A percentile compares a stretch with the other conserved stretches of the same genome.
Conservation (phyloP, 2,113 vertebrate species). For the Protomyctophum bolini region DNA sequence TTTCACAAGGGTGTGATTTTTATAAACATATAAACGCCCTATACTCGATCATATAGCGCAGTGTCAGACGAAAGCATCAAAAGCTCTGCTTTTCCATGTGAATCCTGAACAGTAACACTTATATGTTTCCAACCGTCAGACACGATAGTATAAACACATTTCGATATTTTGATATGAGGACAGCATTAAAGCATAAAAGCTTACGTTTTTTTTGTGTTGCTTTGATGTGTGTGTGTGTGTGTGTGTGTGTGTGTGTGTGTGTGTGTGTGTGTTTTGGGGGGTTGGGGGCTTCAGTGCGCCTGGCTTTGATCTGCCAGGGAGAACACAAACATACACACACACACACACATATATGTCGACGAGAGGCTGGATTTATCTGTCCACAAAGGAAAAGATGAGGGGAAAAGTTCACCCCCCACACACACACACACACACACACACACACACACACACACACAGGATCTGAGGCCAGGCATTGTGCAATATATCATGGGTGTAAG, state of each 20-base stretch:
- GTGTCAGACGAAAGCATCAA: no score
- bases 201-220: neutral
- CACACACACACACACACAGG: slow-evolving; percentile 10
- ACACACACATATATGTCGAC: neutral
- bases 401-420: slow-evolving; percentile 32
- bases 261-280: slow-evolving; percentile 6
- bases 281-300: neutral
- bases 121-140: no score
- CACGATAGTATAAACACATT: no score
- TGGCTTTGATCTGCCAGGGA: neutral
- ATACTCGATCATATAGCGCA: no score
- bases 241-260: slow-evolving; percentile 27
- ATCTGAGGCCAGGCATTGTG: slow-evolving; percentile 43
- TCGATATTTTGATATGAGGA: no score
- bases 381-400: slow-evolving; percentile 13
- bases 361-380: slow-evolving; percentile 14
- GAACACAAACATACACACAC: slow-evolving; percentile 9
- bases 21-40: no score
- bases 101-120: no score
- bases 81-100: no score
- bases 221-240: slow-evolving; percentile 11
- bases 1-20: no score
- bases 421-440: slow-evolving; percentile 13
- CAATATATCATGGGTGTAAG: slow-evolving; percentile 58
- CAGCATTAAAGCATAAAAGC: no score